These are phyloP conservation scores for Equus przewalskii DNA, from an alignment of 2,113 vertebrate genomes.

Conservation along the genomic window DNA sequence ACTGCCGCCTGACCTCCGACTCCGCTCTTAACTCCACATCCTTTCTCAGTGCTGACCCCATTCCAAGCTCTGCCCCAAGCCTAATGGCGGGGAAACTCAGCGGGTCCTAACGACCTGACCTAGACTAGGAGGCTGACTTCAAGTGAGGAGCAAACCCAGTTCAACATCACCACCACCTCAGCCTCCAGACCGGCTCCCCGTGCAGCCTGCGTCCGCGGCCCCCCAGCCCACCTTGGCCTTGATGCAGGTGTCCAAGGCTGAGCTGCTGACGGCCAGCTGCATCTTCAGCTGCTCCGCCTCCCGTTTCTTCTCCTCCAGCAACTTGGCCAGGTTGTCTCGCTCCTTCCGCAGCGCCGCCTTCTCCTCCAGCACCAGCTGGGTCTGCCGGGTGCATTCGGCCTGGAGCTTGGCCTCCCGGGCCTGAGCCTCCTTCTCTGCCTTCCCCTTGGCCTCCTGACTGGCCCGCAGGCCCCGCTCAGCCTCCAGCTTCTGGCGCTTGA, in stretches of 20 bases:
- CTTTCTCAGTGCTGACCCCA: not conserved
- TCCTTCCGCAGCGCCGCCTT: slow-evolving; percentile 48
- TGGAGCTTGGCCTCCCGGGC: slow-evolving; percentile 53
- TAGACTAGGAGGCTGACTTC: not conserved
- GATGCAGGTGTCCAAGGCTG: slow-evolving; percentile 68
- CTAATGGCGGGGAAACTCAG: not conserved
- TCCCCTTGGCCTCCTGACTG: not conserved
- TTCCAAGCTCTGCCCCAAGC: not conserved
- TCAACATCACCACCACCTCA: not conserved
- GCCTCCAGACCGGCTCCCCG: too few relatives aligned
- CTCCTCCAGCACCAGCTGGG: slow-evolving; percentile 67
- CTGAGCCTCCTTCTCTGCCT: slow-evolving; percentile 17
- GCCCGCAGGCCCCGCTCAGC: not conserved
- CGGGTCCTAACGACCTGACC: not conserved
- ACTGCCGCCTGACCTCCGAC: not conserved
- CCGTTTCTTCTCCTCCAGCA: slow-evolving; percentile 54
- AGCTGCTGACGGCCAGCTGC: not conserved
- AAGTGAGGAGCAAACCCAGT: not conserved
- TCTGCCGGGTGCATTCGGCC: slow-evolving; percentile 41
- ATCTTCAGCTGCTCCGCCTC: slow-evolving; percentile 32
- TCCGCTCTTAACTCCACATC: not conserved
- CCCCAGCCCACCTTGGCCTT: slow-evolving; percentile 66
- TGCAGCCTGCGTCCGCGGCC: accelerated
- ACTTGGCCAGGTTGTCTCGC: slow-evolving; percentile 17
- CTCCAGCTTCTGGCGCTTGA: slow-evolving; percentile 71